Base-by-base conservation (phyloP, 2,888 invertebrate species). In the Diarsia dahlii region DNA sequence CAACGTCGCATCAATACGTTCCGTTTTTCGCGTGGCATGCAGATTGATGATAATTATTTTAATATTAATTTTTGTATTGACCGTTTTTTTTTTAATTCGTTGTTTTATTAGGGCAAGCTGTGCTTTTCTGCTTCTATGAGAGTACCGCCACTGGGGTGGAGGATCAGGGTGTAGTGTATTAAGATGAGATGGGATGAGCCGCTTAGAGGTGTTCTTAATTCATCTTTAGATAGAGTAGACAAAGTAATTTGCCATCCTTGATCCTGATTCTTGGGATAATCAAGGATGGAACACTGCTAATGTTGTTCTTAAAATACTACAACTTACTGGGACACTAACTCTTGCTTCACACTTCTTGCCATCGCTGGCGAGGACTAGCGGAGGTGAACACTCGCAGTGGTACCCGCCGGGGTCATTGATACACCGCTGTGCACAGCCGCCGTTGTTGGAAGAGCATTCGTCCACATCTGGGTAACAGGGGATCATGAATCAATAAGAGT, bases 361-460 rank as follows among this genome's bases (percentile, higher is more conserved):
- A 88, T 98, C 97, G 52, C 91, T 89, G 48, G 96, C 94, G 54
- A 98, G 93, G 48, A 90, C 88, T 86, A 95, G 97, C 3, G 97
- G 97, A 12, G 94, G 87, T 3, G 93, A 87, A 89, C 98, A 98
- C 79, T 94, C 95, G 92, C 98, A 98, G 87, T 96, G 96, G 91
- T 96, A 97, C 46, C 97, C 96, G 4, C 97, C 97, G 4, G 95
- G 94, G 84, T 97, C 97, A 90, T 98, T 98, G 76, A 97, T 93
- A 87, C 98, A 98, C 23, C 92, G 94, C 82, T 98, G 97, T 78
- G 97, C 97, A 88, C 98, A 98, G 20, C 97, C 97, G 1, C 97
- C 97, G 82, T 97, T 97, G 84, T 96, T 94, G 28, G 90, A 92
- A 0, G 91, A 89, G 86, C 97, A 97, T 90, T 97, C 97, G 89